These are phyloP conservation scores for Harmothoe impar DNA, from an alignment of 2,888 invertebrate genomes.

Conservation along the genomic window DNA sequence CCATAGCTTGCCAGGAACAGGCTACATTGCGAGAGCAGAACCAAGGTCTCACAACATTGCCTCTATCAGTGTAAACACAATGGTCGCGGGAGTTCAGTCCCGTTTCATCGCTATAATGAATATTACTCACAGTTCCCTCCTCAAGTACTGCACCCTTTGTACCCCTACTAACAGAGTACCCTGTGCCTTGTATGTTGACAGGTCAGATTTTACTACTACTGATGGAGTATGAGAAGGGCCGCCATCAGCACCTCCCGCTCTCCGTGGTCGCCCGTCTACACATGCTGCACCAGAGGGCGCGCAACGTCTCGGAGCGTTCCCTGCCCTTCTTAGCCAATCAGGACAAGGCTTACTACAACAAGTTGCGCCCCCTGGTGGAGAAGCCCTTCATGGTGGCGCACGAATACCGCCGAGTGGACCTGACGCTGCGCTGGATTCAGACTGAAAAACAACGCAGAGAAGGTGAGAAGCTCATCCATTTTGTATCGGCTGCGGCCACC, in stretches of 20 bases:
- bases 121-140: too few species aligned
- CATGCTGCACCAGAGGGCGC: slow-evolving; percentile 52
- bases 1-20: too few species aligned
- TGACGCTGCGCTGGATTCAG: slow-evolving; percentile 56
- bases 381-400: slow-evolving; percentile 48
- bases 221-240: slow-evolving; percentile 53
- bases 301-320: slow-evolving; percentile 48
- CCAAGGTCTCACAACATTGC: too few species aligned
- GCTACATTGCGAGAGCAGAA: too few species aligned
- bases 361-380: slow-evolving; percentile 57
- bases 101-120: too few species aligned
- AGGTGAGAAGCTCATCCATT: slow-evolving; percentile 19
- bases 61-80: too few species aligned
- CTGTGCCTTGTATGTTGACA: not conserved
- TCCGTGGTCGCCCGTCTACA: slow-evolving; percentile 54
- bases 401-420: slow-evolving; percentile 55
- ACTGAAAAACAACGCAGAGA: slow-evolving; percentile 41
- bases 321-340: slow-evolving; percentile 59
- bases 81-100: too few species aligned
- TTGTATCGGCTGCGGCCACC: not conserved
- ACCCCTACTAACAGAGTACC: too few species aligned
- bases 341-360: slow-evolving; percentile 57
- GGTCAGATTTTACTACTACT: slow-evolving; percentile 57
- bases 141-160: too few species aligned
- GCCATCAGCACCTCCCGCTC: slow-evolving; percentile 52